Conservation (phyloP, 2,113 vertebrate genomes). For the Eurypyga helias region DNA sequence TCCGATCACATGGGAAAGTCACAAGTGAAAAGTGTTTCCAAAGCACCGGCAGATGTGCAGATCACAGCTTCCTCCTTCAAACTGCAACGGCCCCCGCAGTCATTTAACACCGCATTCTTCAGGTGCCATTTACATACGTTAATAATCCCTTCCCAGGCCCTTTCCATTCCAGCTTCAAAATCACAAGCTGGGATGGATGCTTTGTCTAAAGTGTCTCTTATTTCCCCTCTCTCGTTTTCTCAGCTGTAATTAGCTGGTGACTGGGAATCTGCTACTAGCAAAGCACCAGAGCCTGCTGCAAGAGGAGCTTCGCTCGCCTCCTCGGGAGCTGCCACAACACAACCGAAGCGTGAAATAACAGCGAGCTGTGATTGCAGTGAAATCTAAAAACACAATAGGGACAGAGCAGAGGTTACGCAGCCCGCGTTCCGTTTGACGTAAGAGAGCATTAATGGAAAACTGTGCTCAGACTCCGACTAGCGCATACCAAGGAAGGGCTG, state of each 20-base stretch:
- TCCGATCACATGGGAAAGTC: not conserved
- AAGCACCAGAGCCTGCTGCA: not conserved
- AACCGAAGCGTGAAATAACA: not conserved
- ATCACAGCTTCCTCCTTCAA: conserved; percentile 40
- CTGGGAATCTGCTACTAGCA: conserved; percentile 18
- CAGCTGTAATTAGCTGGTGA: conserved; percentile 42
- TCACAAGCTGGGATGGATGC: conserved; percentile 40
- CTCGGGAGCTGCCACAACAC: not conserved
- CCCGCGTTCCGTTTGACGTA: not conserved
- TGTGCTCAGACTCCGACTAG: not conserved
- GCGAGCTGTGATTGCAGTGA: not conserved
- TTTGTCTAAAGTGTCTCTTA: conserved; percentile 35
- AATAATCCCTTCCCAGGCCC: conserved; percentile 54
- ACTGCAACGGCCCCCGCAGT: conserved; percentile 20
- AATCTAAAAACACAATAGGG: not conserved
- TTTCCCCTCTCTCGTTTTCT: conserved; percentile 21
- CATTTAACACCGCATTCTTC: conserved; percentile 56
- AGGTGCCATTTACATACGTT: conserved; percentile 30
- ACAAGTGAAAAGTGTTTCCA: conserved; percentile 53
- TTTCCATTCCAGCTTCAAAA: conserved; percentile 47
- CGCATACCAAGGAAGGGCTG: not conserved
- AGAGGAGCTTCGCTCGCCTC: not conserved
- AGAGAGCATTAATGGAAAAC: not conserved
- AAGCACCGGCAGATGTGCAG: conserved; percentile 47
- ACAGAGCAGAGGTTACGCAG: not conserved